Conservation (phyloP, 2,113 vertebrate species). For the Marmota flaviventris region DNA sequence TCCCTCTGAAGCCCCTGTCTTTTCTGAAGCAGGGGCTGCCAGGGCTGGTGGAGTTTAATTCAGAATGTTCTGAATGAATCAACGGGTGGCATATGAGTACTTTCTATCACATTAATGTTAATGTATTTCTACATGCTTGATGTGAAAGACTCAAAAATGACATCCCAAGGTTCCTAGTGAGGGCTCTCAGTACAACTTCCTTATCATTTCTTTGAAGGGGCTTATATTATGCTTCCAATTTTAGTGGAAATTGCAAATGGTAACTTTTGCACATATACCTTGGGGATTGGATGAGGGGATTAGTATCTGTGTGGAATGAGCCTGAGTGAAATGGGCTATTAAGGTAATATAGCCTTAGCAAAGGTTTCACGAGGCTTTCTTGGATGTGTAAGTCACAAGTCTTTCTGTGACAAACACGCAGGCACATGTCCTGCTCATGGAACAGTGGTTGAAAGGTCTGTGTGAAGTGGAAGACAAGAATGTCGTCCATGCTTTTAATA, state of each 20-base stretch:
- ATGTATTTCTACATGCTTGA: conserved; percentile 27
- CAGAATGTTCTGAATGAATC: not conserved
- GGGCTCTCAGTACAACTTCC: not conserved
- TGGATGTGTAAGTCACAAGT: not conserved
- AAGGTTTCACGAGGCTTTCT: not conserved
- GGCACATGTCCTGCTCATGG: rapidly evolving
- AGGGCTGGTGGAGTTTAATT: not conserved
- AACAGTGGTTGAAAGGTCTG: not conserved
- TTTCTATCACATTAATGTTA: conserved; percentile 53
- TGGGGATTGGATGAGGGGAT: not conserved
- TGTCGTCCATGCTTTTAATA: not conserved
- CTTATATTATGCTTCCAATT: not conserved
- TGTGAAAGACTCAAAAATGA: conserved; percentile 17
- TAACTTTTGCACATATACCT: not conserved
- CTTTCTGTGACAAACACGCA: not conserved
- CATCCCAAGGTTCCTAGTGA: not conserved
- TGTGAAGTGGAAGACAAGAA: not conserved
- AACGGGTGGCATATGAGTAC: not conserved
- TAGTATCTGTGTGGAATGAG: not conserved
- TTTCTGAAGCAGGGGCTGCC: not conserved
- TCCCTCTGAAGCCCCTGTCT: not conserved
- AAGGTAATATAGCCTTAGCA: not conserved
- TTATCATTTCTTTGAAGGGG: not conserved
- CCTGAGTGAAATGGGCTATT: not conserved
- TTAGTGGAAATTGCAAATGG: not conserved